phyloP scores from a whole-genome alignment of 1,140 invertebrate genomes.

The Musca domestica region DNA sequence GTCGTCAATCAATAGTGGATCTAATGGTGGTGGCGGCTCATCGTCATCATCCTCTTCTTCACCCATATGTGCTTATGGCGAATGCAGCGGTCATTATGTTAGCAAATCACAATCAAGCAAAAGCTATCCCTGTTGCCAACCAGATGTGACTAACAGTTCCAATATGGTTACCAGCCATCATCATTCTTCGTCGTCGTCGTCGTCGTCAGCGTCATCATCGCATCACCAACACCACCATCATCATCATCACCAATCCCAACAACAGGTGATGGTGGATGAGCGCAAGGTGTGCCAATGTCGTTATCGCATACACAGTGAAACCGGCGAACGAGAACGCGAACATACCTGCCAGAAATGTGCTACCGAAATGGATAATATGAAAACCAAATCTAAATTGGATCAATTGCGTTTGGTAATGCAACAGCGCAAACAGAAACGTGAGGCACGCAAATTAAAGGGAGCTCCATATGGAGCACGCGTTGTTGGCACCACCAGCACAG shows the following conservation, averaged over 20 bases:
- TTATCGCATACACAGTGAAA: slow-evolving; percentile 36
- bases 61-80: slow-evolving; percentile 38
- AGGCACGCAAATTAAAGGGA: slow-evolving; percentile 72
- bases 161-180: background rate
- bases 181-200: background rate
- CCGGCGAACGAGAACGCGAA: slow-evolving; percentile 33
- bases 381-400: slow-evolving; percentile 81
- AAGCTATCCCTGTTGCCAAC: slow-evolving; percentile 19
- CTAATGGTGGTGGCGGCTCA: background rate
- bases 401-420: slow-evolving; percentile 84
- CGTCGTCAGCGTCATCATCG: background rate
- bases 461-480: slow-evolving; percentile 65
- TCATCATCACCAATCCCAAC: slow-evolving; percentile 24
- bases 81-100: slow-evolving; percentile 43
- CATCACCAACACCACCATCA: slow-evolving; percentile 15
- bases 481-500: slow-evolving; percentile 9
- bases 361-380: slow-evolving; percentile 69
- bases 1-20: background rate
- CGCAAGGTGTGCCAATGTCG: slow-evolving; percentile 44
- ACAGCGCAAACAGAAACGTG: slow-evolving; percentile 76
- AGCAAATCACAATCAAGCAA: slow-evolving; percentile 5
- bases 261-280: slow-evolving; percentile 30
- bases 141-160: background rate
- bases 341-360: slow-evolving; percentile 53
- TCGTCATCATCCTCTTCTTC: background rate